A percentile compares a stretch with the other conserved stretches of the same genome.
Conservation (phyloP, 2,888 invertebrate genomes). For the Synanthedon vespiformis region DNA sequence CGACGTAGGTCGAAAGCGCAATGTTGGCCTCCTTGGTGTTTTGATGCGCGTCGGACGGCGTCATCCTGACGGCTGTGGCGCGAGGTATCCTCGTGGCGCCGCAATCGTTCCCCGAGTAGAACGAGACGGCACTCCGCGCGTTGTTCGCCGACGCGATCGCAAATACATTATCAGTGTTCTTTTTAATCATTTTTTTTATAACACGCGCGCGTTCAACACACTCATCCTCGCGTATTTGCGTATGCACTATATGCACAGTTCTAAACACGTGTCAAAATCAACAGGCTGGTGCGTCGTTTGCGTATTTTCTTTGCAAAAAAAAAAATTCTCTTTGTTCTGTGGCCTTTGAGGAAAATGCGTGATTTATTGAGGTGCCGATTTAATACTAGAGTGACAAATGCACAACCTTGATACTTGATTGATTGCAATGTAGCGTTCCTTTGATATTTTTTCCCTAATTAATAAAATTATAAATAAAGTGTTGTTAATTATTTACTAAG, state of each 20-base stretch:
- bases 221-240: constrained; percentile 52
- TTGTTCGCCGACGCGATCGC: constrained; percentile 66
- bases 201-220: constrained; percentile 49
- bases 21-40: constrained; percentile 61
- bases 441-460: background rate
- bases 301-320: constrained; percentile 23
- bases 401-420: constrained; percentile 46
- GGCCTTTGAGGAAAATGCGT: constrained; percentile 48
- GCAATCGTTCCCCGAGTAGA: constrained; percentile 31
- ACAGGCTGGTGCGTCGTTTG: constrained; percentile 50
- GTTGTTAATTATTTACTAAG: background rate
- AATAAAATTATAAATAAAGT: background rate
- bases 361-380: constrained; percentile 26
- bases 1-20: constrained; percentile 61
- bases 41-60: constrained; percentile 63
- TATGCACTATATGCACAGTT: constrained; percentile 27
- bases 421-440: constrained; percentile 7
- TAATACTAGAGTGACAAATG: constrained; percentile 26
- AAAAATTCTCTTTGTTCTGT: constrained; percentile 53
- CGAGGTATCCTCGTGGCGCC: constrained; percentile 62
- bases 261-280: constrained; percentile 52
- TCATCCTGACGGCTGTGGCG: constrained; percentile 63
- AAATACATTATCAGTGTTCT: constrained; percentile 68
- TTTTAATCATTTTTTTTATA: constrained; percentile 69
- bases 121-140: constrained; percentile 59